Evolutionary conservation across 2,797 vertebrate genomes (phyloP).

Genomic region (Poecile montanus): DNA sequence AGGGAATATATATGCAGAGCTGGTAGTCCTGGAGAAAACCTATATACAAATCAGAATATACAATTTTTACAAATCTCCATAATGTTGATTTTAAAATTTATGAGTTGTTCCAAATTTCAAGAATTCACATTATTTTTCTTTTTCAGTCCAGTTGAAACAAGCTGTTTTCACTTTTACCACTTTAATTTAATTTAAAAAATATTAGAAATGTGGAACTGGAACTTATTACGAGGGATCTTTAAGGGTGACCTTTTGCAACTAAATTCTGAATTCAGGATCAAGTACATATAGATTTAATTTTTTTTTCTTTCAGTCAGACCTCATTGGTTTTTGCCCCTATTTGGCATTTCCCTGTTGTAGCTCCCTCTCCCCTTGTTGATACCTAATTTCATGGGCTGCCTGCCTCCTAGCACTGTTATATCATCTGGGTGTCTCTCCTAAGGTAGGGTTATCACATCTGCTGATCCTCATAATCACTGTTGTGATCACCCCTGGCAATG

Average conservation of each 20-base stretch:
- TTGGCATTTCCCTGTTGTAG: not conserved
- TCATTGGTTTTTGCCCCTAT: not conserved
- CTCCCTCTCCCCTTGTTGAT: not conserved
- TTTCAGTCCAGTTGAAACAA: not conserved
- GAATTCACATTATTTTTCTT: not conserved
- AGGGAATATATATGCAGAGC: not conserved
- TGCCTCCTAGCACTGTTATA: not conserved
- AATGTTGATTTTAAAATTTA: not conserved
- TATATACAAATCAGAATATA: not conserved
- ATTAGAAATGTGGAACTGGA: not conserved
- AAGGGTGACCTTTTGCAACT: not conserved
- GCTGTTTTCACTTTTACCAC: not conserved
- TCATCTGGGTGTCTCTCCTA: not conserved
- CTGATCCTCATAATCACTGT: not conserved
- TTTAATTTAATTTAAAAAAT: not conserved
- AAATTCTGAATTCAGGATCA: not conserved
- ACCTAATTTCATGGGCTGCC: not conserved
- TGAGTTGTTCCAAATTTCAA: not conserved
- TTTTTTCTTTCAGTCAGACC: not conserved
- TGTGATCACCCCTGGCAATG: not conserved
- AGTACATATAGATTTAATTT: not conserved
- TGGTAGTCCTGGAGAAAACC: not conserved
- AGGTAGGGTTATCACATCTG: fast-evolving
- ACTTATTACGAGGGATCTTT: not conserved
- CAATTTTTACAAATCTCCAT: not conserved